These are phyloP conservation scores for Kuschelorhynchus macadamiae DNA, from an alignment of 2,888 invertebrate species.

Conservation along the genomic window DNA sequence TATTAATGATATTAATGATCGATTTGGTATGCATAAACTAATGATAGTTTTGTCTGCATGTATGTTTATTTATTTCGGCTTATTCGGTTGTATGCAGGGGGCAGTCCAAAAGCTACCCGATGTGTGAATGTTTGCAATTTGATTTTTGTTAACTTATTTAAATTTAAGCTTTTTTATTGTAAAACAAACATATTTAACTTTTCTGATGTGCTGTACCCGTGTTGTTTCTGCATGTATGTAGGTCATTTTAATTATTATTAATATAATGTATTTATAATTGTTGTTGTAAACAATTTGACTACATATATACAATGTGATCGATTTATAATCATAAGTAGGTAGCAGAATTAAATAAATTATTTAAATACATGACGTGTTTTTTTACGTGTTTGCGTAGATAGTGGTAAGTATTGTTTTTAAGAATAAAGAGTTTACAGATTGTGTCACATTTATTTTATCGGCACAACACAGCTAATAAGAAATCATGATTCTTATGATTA, in stretches of 20 bases:
- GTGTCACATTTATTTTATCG: no score
- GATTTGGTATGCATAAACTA: no score
- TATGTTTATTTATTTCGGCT: background rate
- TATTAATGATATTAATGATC: no score
- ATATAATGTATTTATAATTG: conserved; percentile 11
- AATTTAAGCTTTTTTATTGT: background rate
- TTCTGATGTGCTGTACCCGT: background rate
- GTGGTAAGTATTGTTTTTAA: no score
- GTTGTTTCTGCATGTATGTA: background rate
- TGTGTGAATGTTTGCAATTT: background rate
- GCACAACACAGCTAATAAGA: no score
- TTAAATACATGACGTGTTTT: no score
- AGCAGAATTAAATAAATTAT: no score
- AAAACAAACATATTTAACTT: background rate
- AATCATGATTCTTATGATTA: no score
- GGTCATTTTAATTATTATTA: background rate
- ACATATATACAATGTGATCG: conserved; percentile 20
- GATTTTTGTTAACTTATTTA: background rate
- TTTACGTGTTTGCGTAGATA: no score
- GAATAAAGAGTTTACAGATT: no score
- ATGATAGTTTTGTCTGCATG: no score
- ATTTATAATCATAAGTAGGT: background rate
- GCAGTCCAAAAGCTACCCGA: background rate
- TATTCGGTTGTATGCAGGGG: background rate
- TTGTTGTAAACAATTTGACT: conserved; percentile 30